Conservation (phyloP, 1,140 invertebrate species). For the Drosophila sproati region DNA sequence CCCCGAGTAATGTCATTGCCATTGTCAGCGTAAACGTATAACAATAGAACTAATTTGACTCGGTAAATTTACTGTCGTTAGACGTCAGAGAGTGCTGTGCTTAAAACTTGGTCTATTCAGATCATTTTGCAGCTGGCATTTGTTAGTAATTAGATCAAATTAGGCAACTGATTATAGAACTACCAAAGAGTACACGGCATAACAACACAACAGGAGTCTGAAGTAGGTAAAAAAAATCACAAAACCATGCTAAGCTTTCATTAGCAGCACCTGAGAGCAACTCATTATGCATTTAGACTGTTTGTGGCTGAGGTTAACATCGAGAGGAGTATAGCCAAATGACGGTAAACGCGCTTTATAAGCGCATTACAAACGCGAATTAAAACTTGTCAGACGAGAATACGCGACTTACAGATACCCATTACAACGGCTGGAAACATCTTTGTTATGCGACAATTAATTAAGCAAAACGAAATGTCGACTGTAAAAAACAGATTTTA, state of each 20-base stretch:
- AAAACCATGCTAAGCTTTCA: conserved; percentile 35
- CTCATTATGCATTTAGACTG: conserved; percentile 40
- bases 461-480: too few species aligned
- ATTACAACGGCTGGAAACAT: too few species aligned
- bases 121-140: conserved; percentile 17
- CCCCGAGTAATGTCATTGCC: conserved; percentile 8
- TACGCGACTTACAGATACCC: too few species aligned
- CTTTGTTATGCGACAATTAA: too few species aligned
- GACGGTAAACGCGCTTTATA: conserved; percentile 50
- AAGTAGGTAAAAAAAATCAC: background rate
- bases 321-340: background rate
- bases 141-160: conserved; percentile 65
- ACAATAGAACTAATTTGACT: conserved; percentile 69
- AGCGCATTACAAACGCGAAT: conserved; percentile 57
- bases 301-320: background rate
- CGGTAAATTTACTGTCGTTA: background rate
- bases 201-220: conserved; percentile 25
- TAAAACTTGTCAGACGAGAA: background rate
- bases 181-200: conserved; percentile 18
- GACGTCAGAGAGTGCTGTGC: background rate
- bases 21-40: conserved; percentile 44
- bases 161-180: conserved; percentile 65
- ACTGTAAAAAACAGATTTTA: too few species aligned
- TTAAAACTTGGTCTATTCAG: conserved; percentile 4
- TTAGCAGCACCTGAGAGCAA: conserved; percentile 50